Base-by-base conservation (phyloP, 2,888 invertebrate species). In the Dione juno region DNA sequence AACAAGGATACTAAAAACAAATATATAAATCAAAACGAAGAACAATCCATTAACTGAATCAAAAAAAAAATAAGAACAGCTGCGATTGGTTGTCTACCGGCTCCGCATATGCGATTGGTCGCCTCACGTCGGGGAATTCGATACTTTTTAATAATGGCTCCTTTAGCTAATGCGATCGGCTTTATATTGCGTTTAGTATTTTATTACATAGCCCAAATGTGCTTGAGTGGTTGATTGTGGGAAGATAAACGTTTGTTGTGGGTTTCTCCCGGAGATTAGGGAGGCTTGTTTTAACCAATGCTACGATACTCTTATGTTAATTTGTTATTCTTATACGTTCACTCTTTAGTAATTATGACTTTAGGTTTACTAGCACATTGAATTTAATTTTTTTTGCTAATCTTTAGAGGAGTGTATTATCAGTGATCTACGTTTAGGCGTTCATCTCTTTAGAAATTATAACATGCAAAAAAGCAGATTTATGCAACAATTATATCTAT, bases 101-200 rank as follows among this genome's bases (percentile, higher is more conserved):
- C 85, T 87, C 86, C 86, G 81, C 80, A 82, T 78, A 74, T 82
- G 79, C 80, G 80, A 92, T 92, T 92, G 92, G 92, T 75, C 80
- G 80, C 70, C 76, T 81, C 77, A 84, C 90, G 90, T 88, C 90
- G 86, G 70, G 92, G 88, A 92, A 93, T 85, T 84, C 85, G 93
- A 93, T 93, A 93, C 92, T 92, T 93, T 93, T 93, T 92, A 92
- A 92, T 92, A 92, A 93, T 92, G 92, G 93, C 89, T 92, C 86
- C 89, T 92, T 89, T 88, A 84, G 89, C 87, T 93, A 92, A 93
- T 93, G 90, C 88, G 92, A 91, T 90, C 90, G 87, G 83, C 87
- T 87, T 88, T 89, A 89, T 90, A 90, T 88, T 86, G 88, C 86
- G 83, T 84, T 85, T 85, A 84, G 89, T 91, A 90, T 92, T 92